phyloP scores from a whole-genome alignment of 2,888 invertebrate genomes.

The Uloborus plumipes region DNA sequence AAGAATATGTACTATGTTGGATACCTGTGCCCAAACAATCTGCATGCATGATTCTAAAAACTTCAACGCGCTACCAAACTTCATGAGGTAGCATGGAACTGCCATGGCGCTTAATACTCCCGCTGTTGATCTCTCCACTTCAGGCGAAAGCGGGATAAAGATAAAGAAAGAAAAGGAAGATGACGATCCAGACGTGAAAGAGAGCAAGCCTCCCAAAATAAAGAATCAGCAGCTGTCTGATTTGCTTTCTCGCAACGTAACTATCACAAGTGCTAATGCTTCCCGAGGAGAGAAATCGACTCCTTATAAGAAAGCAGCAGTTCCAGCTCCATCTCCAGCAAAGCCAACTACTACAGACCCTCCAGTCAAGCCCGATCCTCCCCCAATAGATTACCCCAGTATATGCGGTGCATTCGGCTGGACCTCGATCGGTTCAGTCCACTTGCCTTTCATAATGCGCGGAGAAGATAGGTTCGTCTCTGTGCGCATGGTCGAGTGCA shows the following conservation, averaged over 20 bases:
- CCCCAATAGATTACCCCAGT: constrained; percentile 71
- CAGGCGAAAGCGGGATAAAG: constrained; percentile 51
- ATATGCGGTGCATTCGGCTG: constrained; percentile 83
- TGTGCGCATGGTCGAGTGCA: constrained; percentile 93
- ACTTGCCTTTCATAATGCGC: constrained; percentile 87
- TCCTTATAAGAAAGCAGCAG: constrained; percentile 27
- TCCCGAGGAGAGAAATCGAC: constrained; percentile 6
- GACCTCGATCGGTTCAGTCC: constrained; percentile 82
- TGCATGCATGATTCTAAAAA: not conserved
- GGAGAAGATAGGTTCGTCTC: constrained; percentile 83
- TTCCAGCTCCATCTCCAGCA: constrained; percentile 19
- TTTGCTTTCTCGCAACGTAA: constrained; percentile 36
- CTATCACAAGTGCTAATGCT: constrained; percentile 38
- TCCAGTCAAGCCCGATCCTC: constrained; percentile 27
- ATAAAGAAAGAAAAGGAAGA: constrained; percentile 52
- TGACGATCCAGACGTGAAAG: constrained; percentile 15
- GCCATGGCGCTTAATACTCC: constrained; percentile 59
- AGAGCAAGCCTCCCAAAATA: constrained; percentile 13
- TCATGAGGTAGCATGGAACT: constrained; percentile 59
- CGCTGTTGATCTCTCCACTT: constrained; percentile 54
- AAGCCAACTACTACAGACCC: constrained; percentile 13
- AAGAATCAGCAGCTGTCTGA: constrained; percentile 41
- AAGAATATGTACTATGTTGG: no score
- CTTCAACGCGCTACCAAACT: constrained; percentile 27
- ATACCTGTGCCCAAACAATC: no score